Evolutionary conservation across 1,140 invertebrate species (phyloP).

Genomic region (Saccostrea glomerata): DNA sequence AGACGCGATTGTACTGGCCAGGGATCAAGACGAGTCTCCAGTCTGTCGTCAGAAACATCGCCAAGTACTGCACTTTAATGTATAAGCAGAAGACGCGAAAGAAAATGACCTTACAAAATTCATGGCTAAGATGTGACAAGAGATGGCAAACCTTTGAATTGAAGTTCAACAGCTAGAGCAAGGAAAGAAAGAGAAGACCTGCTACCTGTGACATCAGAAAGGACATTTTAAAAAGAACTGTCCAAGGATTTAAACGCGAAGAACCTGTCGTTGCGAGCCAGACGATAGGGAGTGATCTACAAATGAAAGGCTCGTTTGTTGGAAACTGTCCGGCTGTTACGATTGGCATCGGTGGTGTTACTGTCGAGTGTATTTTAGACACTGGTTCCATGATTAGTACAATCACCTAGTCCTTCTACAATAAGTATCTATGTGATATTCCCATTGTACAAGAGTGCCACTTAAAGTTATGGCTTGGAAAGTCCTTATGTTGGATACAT

Average conservation of each 20-base stretch:
- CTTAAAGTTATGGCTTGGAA: slow-evolving; percentile 42
- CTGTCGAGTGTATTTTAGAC: slow-evolving; percentile 31
- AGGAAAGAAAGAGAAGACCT: neutral
- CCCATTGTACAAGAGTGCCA: slow-evolving; percentile 8
- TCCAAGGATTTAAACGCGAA: slow-evolving; percentile 43
- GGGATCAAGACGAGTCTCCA: neutral
- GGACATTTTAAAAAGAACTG: slow-evolving; percentile 44
- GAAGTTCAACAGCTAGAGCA: neutral
- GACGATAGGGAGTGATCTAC: neutral
- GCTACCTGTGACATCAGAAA: slow-evolving; percentile 2
- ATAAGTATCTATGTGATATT: neutral
- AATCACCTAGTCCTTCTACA: slow-evolving; percentile 22
- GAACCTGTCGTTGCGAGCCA: slow-evolving; percentile 25
- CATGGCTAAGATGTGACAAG: neutral
- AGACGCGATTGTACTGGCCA: neutral
- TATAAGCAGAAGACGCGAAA: neutral
- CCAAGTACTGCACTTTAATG: neutral
- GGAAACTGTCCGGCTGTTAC: slow-evolving; percentile 17
- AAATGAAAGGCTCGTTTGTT: slow-evolving; percentile 41
- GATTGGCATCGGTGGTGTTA: neutral
- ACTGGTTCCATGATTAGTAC: slow-evolving; percentile 46
- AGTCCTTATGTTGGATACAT: slow-evolving; percentile 53
- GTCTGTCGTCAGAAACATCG: neutral
- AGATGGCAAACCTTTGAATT: neutral
- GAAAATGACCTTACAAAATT: neutral